A percentile compares a stretch with the other conserved stretches of the same genome.
phyloP scores from a whole-genome alignment of 2,888 invertebrate species.

The Merodon equestris region DNA sequence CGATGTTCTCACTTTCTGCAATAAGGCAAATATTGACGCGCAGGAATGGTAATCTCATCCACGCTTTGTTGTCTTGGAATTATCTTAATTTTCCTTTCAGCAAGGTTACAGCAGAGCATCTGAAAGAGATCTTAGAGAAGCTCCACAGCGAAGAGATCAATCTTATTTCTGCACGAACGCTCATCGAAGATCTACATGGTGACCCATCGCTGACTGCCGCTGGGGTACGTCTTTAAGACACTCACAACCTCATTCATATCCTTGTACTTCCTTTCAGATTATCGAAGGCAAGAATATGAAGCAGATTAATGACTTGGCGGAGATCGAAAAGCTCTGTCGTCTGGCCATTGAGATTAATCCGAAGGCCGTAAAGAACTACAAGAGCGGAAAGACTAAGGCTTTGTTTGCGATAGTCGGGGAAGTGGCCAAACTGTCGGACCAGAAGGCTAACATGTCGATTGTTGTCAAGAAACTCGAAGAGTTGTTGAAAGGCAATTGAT shows the following conservation, averaged over 20 bases:
- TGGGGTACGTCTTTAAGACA: conserved; percentile 70
- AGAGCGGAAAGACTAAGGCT: conserved; percentile 85
- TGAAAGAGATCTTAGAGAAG: conserved; percentile 83
- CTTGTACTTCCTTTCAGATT: conserved; percentile 79
- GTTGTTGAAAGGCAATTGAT: conserved; percentile 63
- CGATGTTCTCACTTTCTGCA: conserved; percentile 84
- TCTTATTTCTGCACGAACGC: conserved; percentile 80
- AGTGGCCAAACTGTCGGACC: conserved; percentile 81
- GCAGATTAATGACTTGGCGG: conserved; percentile 82
- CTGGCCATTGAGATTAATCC: conserved; percentile 83
- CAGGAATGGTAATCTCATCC: conserved; percentile 81
- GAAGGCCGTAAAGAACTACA: conserved; percentile 84
- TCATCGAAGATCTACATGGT: conserved; percentile 80
- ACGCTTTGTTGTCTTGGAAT: background rate
- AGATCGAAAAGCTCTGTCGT: conserved; percentile 82
- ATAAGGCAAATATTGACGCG: conserved; percentile 82
- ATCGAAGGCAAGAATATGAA: conserved; percentile 83
- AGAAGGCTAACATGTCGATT: conserved; percentile 84
- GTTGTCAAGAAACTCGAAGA: conserved; percentile 83
- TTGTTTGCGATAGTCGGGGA: conserved; percentile 83
- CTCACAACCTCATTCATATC: conserved; percentile 49
- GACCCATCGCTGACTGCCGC: conserved; percentile 77
- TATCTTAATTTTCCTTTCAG: conserved; percentile 75
- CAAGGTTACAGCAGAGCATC: conserved; percentile 79
- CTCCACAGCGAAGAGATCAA: conserved; percentile 83